Conservation (phyloP, 1,140 invertebrate genomes). For the Leguminivora glycinivorella region DNA sequence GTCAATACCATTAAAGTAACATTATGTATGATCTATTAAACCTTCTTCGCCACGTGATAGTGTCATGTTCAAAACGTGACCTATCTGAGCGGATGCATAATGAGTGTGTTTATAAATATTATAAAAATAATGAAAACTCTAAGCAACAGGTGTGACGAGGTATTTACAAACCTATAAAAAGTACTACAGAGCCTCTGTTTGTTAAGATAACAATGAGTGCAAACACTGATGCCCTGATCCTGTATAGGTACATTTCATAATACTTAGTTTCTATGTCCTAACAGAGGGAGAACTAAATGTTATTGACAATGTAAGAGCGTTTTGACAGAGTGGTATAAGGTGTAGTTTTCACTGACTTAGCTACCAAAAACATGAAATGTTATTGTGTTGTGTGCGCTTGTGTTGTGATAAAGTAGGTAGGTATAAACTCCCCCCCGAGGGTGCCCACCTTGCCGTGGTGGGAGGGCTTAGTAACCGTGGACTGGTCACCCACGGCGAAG, state of each 20-base stretch:
- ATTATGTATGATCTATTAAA: conserved; percentile 17
- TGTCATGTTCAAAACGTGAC: conserved; percentile 20
- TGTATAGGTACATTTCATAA: neutral
- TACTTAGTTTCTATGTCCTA: neutral
- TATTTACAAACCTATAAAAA: neutral
- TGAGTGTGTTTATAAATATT: conserved; percentile 12
- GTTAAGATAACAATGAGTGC: conserved; percentile 1
- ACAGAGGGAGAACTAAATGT: too few relatives aligned
- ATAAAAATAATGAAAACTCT: conserved; percentile 19
- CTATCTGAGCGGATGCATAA: conserved; percentile 12
- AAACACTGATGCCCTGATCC: neutral
- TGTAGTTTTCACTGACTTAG: too few relatives aligned
- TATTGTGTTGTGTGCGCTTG: too few relatives aligned
- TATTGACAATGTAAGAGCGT: too few relatives aligned
- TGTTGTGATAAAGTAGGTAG: too few relatives aligned
- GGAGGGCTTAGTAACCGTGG: too few relatives aligned
- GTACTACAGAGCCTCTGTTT: neutral
- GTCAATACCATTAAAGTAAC: conserved; percentile 12
- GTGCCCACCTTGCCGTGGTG: too few relatives aligned
- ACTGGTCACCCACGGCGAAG: too few relatives aligned
- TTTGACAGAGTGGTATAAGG: too few relatives aligned
- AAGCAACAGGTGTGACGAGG: conserved; percentile 13
- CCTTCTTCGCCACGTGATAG: conserved; percentile 7
- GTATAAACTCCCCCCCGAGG: too few relatives aligned
- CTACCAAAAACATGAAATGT: neutral